Base-by-base conservation (phyloP, 2,888 invertebrate species). In the Blastobasis adustella region DNA sequence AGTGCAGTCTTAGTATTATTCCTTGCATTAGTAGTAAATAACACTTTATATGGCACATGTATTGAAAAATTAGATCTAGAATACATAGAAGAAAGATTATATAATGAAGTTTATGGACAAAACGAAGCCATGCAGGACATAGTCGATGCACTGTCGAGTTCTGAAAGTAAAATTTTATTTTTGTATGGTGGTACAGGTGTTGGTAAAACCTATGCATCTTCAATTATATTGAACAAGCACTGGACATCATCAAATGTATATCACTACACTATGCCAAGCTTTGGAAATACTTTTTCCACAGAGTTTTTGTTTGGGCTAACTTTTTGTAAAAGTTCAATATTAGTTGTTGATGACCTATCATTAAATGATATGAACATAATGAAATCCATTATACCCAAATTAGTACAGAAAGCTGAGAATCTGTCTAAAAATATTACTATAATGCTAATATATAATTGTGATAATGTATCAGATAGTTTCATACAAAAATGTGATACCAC, bases 121-220 rank as follows among this genome's bases (percentile, higher is more conserved):
- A 41, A 65, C 10, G 57, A 60, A 53, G 85, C 80, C 47, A 60
- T 73, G 10, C 60, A 69, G 53, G 58, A 59, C 40, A 62, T 88
- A 49, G 55, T 80, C 41, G 57, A 69, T 36, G 65, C 76, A 10
- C 60, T 88, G n/a, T 62, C 66, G 47, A 42, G 42, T 9, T 9
- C 3, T 5, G 42, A 42, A 42, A 73, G 63, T 52, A 86, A 82
- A 68, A 64, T 88, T 10, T 51, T 88, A 47, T 65, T 83, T 55
- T 63, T 88, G 8, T 81, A 77, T 70, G 89, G 89, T 50, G 78
- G 86, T 3, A 88, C 87, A 42, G 89, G 89, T 49, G 86, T 86
- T 4, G 89, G 88, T 1, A 89, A 89, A 59, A 83, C 89, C 44
- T 79, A 70, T 54, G 65, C 78, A 36, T 63, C 73, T n/a, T 79